phyloP scores from a whole-genome alignment of 2,113 vertebrate species.

The Picathartes gymnocephalus region DNA sequence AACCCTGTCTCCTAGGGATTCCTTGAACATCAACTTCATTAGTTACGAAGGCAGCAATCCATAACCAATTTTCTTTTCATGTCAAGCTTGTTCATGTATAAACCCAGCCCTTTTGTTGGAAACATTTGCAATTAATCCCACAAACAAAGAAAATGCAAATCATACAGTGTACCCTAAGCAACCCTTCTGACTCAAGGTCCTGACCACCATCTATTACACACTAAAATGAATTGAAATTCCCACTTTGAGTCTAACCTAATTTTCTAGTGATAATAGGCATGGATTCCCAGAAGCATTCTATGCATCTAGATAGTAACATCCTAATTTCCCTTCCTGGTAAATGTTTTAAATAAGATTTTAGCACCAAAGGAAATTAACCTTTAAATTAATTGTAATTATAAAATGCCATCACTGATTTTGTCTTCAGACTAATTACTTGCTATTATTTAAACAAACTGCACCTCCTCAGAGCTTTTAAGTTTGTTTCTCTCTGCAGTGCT shows the following conservation, averaged over 20 bases:
- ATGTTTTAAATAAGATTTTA: slow-evolving; percentile 84
- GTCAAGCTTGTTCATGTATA: slow-evolving; percentile 72
- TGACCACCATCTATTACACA: slow-evolving; percentile 69
- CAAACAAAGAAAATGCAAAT: slow-evolving; percentile 79
- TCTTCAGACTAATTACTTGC: slow-evolving; percentile 80
- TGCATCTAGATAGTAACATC: slow-evolving; percentile 75
- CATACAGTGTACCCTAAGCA: slow-evolving; percentile 54
- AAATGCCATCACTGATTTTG: slow-evolving; percentile 78
- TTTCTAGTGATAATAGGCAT: slow-evolving; percentile 77
- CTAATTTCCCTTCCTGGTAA: slow-evolving; percentile 79
- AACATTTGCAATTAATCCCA: slow-evolving; percentile 79
- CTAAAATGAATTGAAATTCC: slow-evolving; percentile 77
- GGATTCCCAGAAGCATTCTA: slow-evolving; percentile 73
- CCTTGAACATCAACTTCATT: slow-evolving; percentile 74
- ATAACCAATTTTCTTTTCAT: slow-evolving; percentile 79
- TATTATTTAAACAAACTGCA: slow-evolving; percentile 79
- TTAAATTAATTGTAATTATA: slow-evolving; percentile 84
- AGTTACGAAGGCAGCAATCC: slow-evolving; percentile 77
- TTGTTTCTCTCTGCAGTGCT: slow-evolving; percentile 42
- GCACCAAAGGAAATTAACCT: slow-evolving; percentile 82
- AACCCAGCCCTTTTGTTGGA: slow-evolving; percentile 69
- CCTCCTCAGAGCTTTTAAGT: slow-evolving; percentile 71
- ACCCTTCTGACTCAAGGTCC: slow-evolving; percentile 55
- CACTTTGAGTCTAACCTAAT: slow-evolving; percentile 75
- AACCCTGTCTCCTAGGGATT: slow-evolving; percentile 61